These are phyloP conservation scores for Diceros bicornis DNA, from an alignment of 2,797 vertebrate genomes.

Conservation along the genomic window DNA sequence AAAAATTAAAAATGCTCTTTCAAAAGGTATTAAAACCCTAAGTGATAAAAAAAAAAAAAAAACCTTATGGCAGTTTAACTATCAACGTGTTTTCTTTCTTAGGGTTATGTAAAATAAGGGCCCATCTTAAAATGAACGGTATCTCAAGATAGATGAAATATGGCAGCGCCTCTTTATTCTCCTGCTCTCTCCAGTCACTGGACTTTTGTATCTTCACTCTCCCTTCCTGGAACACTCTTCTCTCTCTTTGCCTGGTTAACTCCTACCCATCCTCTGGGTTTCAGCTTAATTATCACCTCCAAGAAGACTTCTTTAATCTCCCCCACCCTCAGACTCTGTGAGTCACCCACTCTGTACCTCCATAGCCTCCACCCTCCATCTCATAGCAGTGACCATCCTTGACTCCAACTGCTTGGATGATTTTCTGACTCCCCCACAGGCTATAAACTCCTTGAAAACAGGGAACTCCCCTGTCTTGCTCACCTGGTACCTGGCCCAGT, in stretches of 20 bases:
- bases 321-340: neutral
- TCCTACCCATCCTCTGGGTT: neutral
- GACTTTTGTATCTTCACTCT: neutral
- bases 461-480: neutral
- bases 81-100: neutral
- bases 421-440: slow-evolving; percentile 19
- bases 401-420: neutral
- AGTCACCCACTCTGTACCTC: neutral
- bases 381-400: neutral
- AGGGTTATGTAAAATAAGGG: neutral
- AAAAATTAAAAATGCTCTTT: neutral
- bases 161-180: neutral
- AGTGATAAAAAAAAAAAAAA: neutral
- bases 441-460: slow-evolving; percentile 22
- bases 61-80: neutral
- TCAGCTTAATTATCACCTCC: neutral
- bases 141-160: neutral
- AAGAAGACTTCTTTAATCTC: neutral
- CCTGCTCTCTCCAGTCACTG: neutral
- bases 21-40: neutral
- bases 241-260: neutral
- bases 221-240: neutral
- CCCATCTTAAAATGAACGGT: neutral
- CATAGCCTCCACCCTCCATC: neutral
- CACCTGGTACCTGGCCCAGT: neutral